Base-by-base conservation (phyloP, 1,140 invertebrate genomes). In the Gonatopus flavifemur region DNA sequence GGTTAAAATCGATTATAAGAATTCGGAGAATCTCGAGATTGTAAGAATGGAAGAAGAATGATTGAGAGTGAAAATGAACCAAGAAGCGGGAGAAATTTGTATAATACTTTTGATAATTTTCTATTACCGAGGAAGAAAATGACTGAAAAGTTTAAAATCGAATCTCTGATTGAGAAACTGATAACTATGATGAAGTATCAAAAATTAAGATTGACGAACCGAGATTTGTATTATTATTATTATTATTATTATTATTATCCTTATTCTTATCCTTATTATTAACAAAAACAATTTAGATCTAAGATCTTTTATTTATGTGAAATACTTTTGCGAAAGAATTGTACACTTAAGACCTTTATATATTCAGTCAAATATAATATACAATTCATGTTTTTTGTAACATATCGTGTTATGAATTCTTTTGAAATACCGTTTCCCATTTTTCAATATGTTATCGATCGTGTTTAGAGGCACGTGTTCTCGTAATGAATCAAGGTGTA, bases 311-410 rank as follows among this genome's bases (percentile, higher is more conserved):
- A 64, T 59, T 66, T 64, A 59, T 66, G 47, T 56, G 33, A 31
- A 49, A 15, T 48, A 55, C 30, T 52, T 55, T 42, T 41, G 45
- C 45, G 44, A 56, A 3, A 54, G 7, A 25, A 63, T 49, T 31
- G 55, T 58, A 47, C 21, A 45, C 40, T 49, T 65, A 65, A 64
- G 49, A 57, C 36, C 49, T 65, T 62, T 62, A 64, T 48, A 46
- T 66, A 64, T 58, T 60, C 50, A 51, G 43, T 64, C 55, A 63
- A 65, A 37, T 62, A 64, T 47, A 51, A 62, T 59, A 64, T 59
- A 59, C 52, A 50, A 61, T 62, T 52, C 44, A 64, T 66, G 62
- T 66, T 64, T 66, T 64, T 66, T 50, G 59, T 64, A 66, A 31
- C 36, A 48, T 33, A 21, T 30, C n/a, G n/a, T n/a, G n/a, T n/a